These are phyloP conservation scores for Triplophysa bombifrons DNA, from an alignment of 2,797 vertebrate genomes.

Conservation along the genomic window DNA sequence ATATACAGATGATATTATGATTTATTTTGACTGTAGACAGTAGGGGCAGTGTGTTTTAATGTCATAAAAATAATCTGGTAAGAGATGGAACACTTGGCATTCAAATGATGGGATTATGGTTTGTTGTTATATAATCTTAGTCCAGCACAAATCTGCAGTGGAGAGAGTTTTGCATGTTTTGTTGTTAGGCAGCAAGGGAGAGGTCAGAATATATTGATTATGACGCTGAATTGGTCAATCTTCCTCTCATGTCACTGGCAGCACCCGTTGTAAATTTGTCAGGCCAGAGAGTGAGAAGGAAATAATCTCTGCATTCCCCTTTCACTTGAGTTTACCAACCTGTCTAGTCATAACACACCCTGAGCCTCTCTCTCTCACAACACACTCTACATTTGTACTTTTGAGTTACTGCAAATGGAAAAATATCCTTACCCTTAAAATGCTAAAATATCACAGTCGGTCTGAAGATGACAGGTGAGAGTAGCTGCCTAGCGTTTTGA, in stretches of 20 bases:
- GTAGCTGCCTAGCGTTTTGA: neutral
- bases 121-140: conserved; percentile 44
- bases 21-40: neutral
- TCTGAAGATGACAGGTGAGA: neutral
- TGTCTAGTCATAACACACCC: conserved; percentile 36
- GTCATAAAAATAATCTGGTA: conserved; percentile 19
- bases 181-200: conserved; percentile 56
- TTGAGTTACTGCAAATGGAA: neutral
- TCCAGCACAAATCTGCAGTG: conserved; percentile 28
- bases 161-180: conserved; percentile 35
- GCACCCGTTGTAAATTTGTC: conserved; percentile 42
- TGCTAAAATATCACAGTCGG: neutral
- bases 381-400: too few relatives aligned
- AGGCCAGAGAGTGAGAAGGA: conserved; percentile 40
- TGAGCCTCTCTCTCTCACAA: neutral
- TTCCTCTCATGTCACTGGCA: conserved; percentile 58
- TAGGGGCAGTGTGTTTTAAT: neutral
- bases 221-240: conserved; percentile 69
- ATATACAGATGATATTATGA: neutral
- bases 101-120: conserved; percentile 40
- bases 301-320: conserved; percentile 49
- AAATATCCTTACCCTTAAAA: neutral
- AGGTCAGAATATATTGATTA: conserved; percentile 74
- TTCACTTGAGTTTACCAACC: conserved; percentile 56
- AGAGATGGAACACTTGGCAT: conserved; percentile 41